Base-by-base conservation (phyloP, 2,113 vertebrate genomes). In the Sinocyclocheilus rhinocerous region DNA sequence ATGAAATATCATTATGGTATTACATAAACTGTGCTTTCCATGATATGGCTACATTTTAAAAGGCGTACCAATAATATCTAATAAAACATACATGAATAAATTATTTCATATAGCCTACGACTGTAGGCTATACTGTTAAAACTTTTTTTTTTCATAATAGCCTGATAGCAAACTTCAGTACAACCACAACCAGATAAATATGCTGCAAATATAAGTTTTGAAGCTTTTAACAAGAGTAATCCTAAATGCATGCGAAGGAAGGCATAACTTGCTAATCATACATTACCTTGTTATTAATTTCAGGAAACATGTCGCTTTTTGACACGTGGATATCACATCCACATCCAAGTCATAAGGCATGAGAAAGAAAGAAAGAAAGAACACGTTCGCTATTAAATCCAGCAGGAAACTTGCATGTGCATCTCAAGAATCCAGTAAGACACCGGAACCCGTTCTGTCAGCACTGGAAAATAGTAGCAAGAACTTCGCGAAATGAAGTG, bases 281-380 rank as follows among this genome's bases (percentile, higher is more conserved):
- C 84, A 16, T 94, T 92, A 95, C 94, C 94, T 95, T 95, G 90
- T 90, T 94, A 83, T 94, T 95, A 67, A 95, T 95, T 92, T 95
- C 95, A 85, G 95, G 95, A 87, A 95, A 89, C 95, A 95, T 95
- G 85, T 52, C 91, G 86, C 22, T 76, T 59, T 85, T 70, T 73
- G 80, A 77, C 67, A 85, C 48, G 65, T 84, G 57, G 84, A 72
- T 77, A 26, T 33, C 29, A 33, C 29, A 33, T 33, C 29, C 72
- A 29, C 72, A 83, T 84, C 61, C 26, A 6, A 73, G 36, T 73
- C 82, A 42, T 26, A 42, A 72, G 69, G 82, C 82, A 83, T 24
- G n/a, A 69, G 36, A 24, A 15, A 12, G 7, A 73, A 22, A 69
- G 36, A 24, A 15, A 12, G 7, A 73, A 63, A 26, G 6, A 48